Conservation (phyloP, 2,888 invertebrate genomes). For the Callinectes sapidus region DNA sequence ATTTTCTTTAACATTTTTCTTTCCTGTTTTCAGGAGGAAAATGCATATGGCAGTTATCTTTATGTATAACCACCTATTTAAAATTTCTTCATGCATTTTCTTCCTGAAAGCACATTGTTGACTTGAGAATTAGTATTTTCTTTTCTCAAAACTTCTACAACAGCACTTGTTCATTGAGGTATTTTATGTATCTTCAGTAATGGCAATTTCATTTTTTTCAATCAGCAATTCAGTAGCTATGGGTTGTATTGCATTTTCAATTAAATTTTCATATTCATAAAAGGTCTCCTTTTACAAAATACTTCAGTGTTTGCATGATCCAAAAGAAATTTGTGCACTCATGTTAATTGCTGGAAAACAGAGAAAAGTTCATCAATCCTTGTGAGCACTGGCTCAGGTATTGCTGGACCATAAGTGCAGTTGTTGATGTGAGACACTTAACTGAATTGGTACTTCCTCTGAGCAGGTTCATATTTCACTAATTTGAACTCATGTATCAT, state of each 20-base stretch:
- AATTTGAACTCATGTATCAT: too few species aligned
- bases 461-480: background rate
- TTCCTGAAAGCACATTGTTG: background rate
- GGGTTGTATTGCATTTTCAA: background rate
- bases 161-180: background rate
- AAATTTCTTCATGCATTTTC: background rate
- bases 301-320: background rate
- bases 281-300: background rate
- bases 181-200: background rate
- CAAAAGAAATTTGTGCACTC: background rate
- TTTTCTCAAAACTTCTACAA: constrained; percentile 23
- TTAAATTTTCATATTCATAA: background rate
- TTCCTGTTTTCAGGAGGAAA: background rate
- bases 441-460: background rate
- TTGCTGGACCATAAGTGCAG: background rate
- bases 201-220: background rate
- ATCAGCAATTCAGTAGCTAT: background rate
- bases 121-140: background rate
- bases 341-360: too few species aligned
- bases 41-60: background rate
- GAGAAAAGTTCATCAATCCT: too few species aligned
- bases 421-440: background rate
- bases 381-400: background rate
- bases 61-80: background rate
- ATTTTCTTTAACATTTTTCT: background rate